Evolutionary conservation across 2,888 invertebrate species (phyloP), one percentile per base, ranked within the genome.

Genomic region (Drosophila suboccidentalis): DNA sequence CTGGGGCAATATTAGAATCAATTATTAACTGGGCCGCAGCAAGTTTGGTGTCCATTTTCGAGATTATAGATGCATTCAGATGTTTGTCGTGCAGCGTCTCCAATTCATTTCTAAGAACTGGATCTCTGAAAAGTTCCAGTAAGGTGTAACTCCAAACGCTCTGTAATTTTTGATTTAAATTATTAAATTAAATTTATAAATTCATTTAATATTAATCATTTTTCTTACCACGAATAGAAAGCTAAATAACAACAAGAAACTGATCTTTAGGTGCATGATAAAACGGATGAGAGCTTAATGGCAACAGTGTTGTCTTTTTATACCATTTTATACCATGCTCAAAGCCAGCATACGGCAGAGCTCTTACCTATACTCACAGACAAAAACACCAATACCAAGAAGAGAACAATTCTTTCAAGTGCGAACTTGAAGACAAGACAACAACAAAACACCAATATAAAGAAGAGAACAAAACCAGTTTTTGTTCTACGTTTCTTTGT

Each of bases 21-120:
- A 61, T 61, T 3, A 61, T 54, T 2, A 44, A 32, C 10, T 61
- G 54, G 9, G 54, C 61, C 17, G 54, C 61, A 8, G 29, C n/a
- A 1, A 61, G 46, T 13, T 54, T 36, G 29, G 19, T 46, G 3
- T n/a, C 54, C 11, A 61, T 19, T 46, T 61, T 38, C 4, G 61
- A 29, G 5, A 38, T 9, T 6, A 61, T 29, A 4, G 44, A 46
- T 19, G 5, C 13, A 9, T 15, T 46, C 1, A 38, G 38, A 8
- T 46, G 44, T 11, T 19, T 54, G 5, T 61, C 61, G 10, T 54
- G 54, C 9, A 54, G 36, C n/a, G 36, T 15, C 11, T 36, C 29
- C 4, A 61, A n/a, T 46, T 54, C 61, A 11, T 15, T 13, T 1
- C 54, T 26, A 15, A 15, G 3, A 2, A 9, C 11, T 54, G 36